A percentile compares a stretch with the other conserved stretches of the same genome.
phyloP scores from a whole-genome alignment of 2,797 vertebrate genomes.

The Ptychadena robeensis region DNA sequence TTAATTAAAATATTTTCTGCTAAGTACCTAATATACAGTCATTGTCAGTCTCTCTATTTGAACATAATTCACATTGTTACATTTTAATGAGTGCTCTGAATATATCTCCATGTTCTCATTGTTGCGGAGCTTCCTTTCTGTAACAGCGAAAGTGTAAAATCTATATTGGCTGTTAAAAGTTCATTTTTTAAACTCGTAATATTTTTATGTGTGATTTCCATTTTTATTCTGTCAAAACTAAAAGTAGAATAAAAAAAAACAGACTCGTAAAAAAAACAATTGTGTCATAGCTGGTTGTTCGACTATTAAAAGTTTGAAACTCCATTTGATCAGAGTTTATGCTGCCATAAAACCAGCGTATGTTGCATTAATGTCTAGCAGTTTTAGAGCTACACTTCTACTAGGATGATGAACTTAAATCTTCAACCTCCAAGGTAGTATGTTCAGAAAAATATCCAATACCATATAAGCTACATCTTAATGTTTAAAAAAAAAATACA shows the following conservation, averaged over 20 bases:
- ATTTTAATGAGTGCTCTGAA: background rate
- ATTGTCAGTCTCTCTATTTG: background rate
- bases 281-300: background rate
- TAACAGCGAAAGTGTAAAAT: slow-evolving; percentile 10
- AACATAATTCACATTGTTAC: background rate
- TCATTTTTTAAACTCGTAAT: slow-evolving; percentile 11
- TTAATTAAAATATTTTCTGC: background rate
- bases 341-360: background rate
- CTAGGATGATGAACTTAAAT: too few relatives aligned
- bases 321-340: background rate
- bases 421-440: too few relatives aligned
- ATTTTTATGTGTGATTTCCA: slow-evolving; percentile 15
- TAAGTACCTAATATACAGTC: background rate
- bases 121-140: background rate
- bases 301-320: background rate
- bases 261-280: background rate
- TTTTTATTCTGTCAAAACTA: slow-evolving; percentile 15
- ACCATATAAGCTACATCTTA: too few relatives aligned
- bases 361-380: background rate
- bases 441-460: too few relatives aligned
- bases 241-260: background rate
- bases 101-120: background rate
- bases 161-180: slow-evolving; percentile 27
- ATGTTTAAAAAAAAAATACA: too few relatives aligned
- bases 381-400: background rate